Percentiles rank a stretch among this genome's conserved stretches.
Conservation (phyloP, 1,140 invertebrate species). For the Ylistrum balloti region DNA sequence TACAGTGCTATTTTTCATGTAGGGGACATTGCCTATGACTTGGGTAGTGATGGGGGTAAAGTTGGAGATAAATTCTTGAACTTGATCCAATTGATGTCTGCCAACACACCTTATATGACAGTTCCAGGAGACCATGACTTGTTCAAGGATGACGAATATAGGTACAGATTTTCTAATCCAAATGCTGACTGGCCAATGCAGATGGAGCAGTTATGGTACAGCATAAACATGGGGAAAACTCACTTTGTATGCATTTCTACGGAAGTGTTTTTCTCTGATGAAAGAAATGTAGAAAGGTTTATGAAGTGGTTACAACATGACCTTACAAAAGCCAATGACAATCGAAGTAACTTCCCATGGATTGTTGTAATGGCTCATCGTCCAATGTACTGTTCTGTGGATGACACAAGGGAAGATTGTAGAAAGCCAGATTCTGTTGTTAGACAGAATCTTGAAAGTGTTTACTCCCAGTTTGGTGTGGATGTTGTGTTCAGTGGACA, state of each 20-base stretch:
- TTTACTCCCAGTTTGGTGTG: constrained; percentile 94
- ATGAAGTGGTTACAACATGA: constrained; percentile 76
- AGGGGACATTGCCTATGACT: constrained; percentile 84
- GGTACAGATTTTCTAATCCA: constrained; percentile 81
- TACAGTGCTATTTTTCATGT: constrained; percentile 95
- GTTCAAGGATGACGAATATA: constrained; percentile 75
- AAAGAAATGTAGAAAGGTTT: constrained; percentile 61
- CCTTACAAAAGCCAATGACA: constrained; percentile 69
- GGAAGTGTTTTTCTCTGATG: constrained; percentile 68
- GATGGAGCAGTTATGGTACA: constrained; percentile 81
- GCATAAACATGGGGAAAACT: constrained; percentile 78
- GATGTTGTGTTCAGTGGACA: constrained; percentile 98
- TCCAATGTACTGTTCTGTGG: constrained; percentile 79
- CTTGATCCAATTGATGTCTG: constrained; percentile 77
- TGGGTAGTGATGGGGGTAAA: constrained; percentile 74
- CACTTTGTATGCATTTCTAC: constrained; percentile 78
- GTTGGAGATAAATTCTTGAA: constrained; percentile 81
- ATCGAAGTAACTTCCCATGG: constrained; percentile 78
- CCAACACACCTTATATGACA: constrained; percentile 82
- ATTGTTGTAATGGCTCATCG: constrained; percentile 80
- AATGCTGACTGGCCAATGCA: constrained; percentile 77
- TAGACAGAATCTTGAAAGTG: constrained; percentile 87
- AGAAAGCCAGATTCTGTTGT: constrained; percentile 62
- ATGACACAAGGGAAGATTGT: constrained; percentile 68
- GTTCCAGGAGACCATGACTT: constrained; percentile 82